Evolutionary conservation across 2,888 invertebrate genomes (phyloP).

Genomic region (Sisyra terminalis): DNA sequence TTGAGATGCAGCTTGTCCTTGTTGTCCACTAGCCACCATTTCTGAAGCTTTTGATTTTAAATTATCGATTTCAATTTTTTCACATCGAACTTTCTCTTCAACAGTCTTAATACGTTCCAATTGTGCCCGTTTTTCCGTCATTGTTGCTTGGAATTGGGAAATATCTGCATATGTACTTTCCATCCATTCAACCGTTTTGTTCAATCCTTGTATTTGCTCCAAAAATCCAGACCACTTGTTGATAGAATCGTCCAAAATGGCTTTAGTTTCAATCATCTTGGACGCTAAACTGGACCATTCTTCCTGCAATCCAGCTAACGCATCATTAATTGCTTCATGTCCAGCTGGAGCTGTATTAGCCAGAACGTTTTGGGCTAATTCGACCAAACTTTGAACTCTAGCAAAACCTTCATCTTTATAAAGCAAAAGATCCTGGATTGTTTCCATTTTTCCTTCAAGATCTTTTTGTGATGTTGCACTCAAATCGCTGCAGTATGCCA

Average conservation of each 20-base stretch:
- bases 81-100: slow-evolving; percentile 77
- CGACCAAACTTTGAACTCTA: slow-evolving; percentile 76
- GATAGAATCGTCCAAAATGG: slow-evolving; percentile 72
- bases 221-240: slow-evolving; percentile 83
- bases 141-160: slow-evolving; percentile 57
- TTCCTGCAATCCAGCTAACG: slow-evolving; percentile 67
- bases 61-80: slow-evolving; percentile 77
- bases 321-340: slow-evolving; percentile 71
- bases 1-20: slow-evolving; percentile 65
- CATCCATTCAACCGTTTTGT: slow-evolving; percentile 65
- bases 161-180: slow-evolving; percentile 58
- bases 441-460: slow-evolving; percentile 66
- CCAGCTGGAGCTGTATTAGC: slow-evolving; percentile 83
- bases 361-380: slow-evolving; percentile 76
- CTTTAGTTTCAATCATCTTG: slow-evolving; percentile 81
- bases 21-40: slow-evolving; percentile 73
- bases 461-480: slow-evolving; percentile 71
- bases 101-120: slow-evolving; percentile 70
- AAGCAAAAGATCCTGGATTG: slow-evolving; percentile 72
- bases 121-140: slow-evolving; percentile 74
- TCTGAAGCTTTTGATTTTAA: slow-evolving; percentile 70
- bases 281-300: slow-evolving; percentile 79
- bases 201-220: slow-evolving; percentile 72
- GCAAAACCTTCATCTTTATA: slow-evolving; percentile 86
- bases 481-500: slow-evolving; percentile 75